phyloP scores from a whole-genome alignment of 2,113 vertebrate species.

The Ochotona princeps region DNA sequence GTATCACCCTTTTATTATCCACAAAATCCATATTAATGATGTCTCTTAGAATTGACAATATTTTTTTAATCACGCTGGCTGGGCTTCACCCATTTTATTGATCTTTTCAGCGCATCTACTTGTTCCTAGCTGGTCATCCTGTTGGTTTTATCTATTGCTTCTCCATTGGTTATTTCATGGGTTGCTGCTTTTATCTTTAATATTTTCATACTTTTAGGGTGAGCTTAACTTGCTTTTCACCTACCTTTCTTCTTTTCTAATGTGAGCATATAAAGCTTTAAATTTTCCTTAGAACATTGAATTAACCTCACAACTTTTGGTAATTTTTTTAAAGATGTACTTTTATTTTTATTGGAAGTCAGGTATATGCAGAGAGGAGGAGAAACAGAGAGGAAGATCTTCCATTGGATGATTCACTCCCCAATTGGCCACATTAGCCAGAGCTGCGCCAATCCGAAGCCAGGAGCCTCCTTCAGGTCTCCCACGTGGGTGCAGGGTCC shows the following conservation, averaged over 20 bases:
- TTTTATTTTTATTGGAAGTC: too few species aligned
- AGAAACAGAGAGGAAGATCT: too few species aligned
- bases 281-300: constrained; percentile 15
- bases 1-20: background rate
- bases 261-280: background rate
- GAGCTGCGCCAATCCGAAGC: too few species aligned
- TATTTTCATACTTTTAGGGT: constrained; percentile 1
- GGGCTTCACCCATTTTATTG: background rate
- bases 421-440: too few species aligned
- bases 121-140: background rate
- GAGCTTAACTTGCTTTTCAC: background rate
- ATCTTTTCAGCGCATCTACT: constrained; percentile 8
- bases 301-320: constrained; percentile 33
- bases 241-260: constrained; percentile 14
- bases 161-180: background rate
- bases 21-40: background rate
- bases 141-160: constrained; percentile 20
- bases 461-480: too few species aligned
- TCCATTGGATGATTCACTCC: too few species aligned
- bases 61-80: background rate
- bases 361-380: too few species aligned
- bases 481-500: too few species aligned
- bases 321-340: background rate
- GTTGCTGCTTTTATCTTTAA: constrained; percentile 59
- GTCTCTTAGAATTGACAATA: background rate